Percentiles rank a stretch among this genome's conserved stretches.
These are phyloP conservation scores for Anolis sagrei DNA, from an alignment of 2,113 vertebrate species.

Conservation along the genomic window DNA sequence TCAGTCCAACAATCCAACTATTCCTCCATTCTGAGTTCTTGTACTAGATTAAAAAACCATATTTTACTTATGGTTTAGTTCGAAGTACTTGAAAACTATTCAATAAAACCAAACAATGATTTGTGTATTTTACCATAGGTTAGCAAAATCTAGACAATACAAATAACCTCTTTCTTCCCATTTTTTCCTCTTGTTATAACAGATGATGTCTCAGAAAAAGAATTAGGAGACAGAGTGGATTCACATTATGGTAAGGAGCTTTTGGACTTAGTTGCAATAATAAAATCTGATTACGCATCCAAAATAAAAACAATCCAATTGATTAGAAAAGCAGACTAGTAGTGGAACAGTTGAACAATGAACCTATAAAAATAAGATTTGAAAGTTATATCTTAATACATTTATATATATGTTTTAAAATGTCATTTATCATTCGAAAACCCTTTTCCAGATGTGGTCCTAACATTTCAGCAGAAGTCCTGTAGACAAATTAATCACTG, in stretches of 20 bases:
- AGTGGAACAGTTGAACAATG: constrained; percentile 32
- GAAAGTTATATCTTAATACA: constrained; percentile 21
- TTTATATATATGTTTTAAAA: constrained; percentile 32
- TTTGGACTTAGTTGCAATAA: constrained; percentile 27
- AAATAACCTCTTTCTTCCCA: constrained; percentile 43
- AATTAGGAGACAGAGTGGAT: constrained; percentile 69
- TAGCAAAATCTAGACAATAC: constrained; percentile 21
- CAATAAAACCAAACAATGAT: too few relatives aligned
- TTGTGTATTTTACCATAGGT: too few relatives aligned
- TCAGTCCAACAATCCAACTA: too few relatives aligned
- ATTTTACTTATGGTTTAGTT: too few relatives aligned
- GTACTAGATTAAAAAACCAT: too few relatives aligned
- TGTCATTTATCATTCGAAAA: constrained; percentile 35
- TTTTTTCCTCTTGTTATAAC: constrained; percentile 61
- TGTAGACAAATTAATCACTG: constrained; percentile 10
- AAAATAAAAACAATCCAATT: constrained; percentile 7
- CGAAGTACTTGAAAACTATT: too few relatives aligned
- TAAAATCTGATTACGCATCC: constrained; percentile 28
- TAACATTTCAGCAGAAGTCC: constrained; percentile 17
- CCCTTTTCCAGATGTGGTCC: constrained; percentile 47
- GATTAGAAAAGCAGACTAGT: constrained; percentile 31
- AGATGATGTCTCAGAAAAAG: constrained; percentile 75
- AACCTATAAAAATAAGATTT: constrained; percentile 40
- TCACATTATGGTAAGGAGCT: constrained; percentile 68
- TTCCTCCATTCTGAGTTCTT: too few relatives aligned